Base-by-base conservation (phyloP, 2,113 vertebrate species). In the Motacilla alba region DNA sequence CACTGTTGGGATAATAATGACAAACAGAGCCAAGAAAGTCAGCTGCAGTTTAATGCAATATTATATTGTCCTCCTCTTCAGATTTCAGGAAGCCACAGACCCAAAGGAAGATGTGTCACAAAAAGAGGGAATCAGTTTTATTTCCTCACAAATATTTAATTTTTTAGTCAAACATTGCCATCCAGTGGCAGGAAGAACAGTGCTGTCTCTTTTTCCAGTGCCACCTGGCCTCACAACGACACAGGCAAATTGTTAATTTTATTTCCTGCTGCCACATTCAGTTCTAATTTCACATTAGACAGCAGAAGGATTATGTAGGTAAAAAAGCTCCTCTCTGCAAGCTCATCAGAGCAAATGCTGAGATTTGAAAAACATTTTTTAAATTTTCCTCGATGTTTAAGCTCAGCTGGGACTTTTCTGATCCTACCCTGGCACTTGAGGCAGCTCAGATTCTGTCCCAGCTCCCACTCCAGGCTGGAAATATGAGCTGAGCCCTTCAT, bases 121-220 rank as follows among this genome's bases (percentile, higher is more conserved):
- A 77, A 26, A 43, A 39, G n/a, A 46, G 15, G 20, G 10, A 49
- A 31, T 33, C 7, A 1, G 8, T 26, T 60, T 55, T 14, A 44
- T 21, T 68, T 5, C 31, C 28, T 19, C 56, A 3, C 5, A 10
- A 11, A 17, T 6, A 7, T 2, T 60, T 59, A 8, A 11, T 13
- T 83, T 91, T 90, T 89, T 43, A 56, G 74, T 93, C 93, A 76
- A 95, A 97, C 20, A 96, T 85, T 95, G 97, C 97, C 97, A 97
- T 93, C 97, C 92, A 92, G 93, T 93, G 97, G 96, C 72, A 56
- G 18, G 22, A 93, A 41, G 47, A 87, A 9, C 9, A 2, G 21
- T 4, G 68, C 26, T 53, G 18, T 9, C 49, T 41, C 13, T 49
- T 49, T 24, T 72, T 3, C 26, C n/a, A 14, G n/a, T 31, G 55